These are phyloP conservation scores for Brevimyrus niger DNA, from an alignment of 2,113 vertebrate species.

Conservation along the genomic window DNA sequence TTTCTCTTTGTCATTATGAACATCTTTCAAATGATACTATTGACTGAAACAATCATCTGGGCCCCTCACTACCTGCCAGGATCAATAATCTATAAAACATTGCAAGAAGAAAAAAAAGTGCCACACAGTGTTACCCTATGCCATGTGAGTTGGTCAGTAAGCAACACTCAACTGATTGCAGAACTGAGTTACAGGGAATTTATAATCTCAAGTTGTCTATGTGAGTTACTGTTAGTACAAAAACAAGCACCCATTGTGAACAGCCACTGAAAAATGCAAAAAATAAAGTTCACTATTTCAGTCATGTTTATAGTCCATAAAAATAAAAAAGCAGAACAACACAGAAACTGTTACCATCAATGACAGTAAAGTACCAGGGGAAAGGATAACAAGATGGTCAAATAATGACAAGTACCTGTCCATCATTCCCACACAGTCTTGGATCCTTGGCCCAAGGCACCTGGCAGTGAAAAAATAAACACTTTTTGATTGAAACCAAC, in stretches of 20 bases:
- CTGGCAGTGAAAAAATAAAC: constrained; percentile 57
- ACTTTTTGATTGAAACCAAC: not conserved
- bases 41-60: not conserved
- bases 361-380: not conserved
- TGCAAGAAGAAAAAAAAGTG: not conserved
- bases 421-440: constrained; percentile 96
- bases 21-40: not conserved
- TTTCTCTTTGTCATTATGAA: not conserved
- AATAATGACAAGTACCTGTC: constrained; percentile 75
- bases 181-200: not conserved
- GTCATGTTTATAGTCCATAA: not conserved
- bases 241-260: not conserved
- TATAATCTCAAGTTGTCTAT: not conserved
- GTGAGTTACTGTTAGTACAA: not conserved
- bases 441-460: constrained; percentile 84
- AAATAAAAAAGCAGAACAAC: not conserved
- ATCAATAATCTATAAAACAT: not conserved
- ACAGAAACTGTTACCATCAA: not conserved
- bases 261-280: not conserved
- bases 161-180: not conserved
- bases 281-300: not conserved
- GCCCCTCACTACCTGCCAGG: not conserved
- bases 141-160: not conserved
- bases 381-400: not conserved
- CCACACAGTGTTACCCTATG: not conserved